A percentile compares a stretch with the other conserved stretches of the same genome.
phyloP scores from a whole-genome alignment of 2,797 vertebrate genomes.

The Hozukius guyotensis region DNA sequence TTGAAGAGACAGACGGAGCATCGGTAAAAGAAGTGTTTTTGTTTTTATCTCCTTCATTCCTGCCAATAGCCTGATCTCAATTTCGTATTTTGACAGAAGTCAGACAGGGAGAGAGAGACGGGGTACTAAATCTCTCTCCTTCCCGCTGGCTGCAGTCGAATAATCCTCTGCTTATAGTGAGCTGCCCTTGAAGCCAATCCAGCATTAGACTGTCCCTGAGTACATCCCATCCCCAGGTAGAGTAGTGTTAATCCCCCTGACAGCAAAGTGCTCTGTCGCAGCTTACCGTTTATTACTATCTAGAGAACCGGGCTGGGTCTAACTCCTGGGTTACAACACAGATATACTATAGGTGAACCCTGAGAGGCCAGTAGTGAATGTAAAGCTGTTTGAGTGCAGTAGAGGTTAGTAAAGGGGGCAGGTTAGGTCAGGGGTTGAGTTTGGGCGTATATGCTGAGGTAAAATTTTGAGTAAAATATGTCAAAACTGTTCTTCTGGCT shows the following conservation, averaged over 20 bases:
- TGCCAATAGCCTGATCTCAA: slow-evolving; percentile 46
- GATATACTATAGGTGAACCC: slow-evolving; percentile 17
- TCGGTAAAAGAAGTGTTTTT: background rate
- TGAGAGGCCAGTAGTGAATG: slow-evolving; percentile 5
- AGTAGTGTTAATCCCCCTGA: slow-evolving; percentile 73
- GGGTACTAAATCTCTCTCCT: slow-evolving; percentile 60
- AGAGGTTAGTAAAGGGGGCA: background rate
- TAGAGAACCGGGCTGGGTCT: slow-evolving; percentile 49
- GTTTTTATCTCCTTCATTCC: slow-evolving; percentile 22
- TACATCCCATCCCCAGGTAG: slow-evolving; percentile 75
- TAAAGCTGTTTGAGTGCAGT: background rate
- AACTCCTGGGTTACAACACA: slow-evolving; percentile 58
- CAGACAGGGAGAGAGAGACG: slow-evolving; percentile 16
- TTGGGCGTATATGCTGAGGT: background rate
- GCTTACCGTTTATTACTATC: slow-evolving; percentile 60
- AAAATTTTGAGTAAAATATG: background rate
- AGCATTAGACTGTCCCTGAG: slow-evolving; percentile 70
- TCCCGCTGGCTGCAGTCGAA: slow-evolving; percentile 66
- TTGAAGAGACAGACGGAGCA: background rate
- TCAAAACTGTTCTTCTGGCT: background rate
- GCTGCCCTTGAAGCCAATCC: slow-evolving; percentile 74
- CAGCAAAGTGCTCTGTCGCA: slow-evolving; percentile 61
- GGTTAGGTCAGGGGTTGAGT: background rate
- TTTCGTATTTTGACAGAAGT: slow-evolving; percentile 61
- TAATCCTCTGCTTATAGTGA: slow-evolving; percentile 73